A percentile compares a stretch with the other conserved stretches of the same genome.
Conservation (phyloP, 2,113 vertebrate genomes). For the Poicephalus meyeri region DNA sequence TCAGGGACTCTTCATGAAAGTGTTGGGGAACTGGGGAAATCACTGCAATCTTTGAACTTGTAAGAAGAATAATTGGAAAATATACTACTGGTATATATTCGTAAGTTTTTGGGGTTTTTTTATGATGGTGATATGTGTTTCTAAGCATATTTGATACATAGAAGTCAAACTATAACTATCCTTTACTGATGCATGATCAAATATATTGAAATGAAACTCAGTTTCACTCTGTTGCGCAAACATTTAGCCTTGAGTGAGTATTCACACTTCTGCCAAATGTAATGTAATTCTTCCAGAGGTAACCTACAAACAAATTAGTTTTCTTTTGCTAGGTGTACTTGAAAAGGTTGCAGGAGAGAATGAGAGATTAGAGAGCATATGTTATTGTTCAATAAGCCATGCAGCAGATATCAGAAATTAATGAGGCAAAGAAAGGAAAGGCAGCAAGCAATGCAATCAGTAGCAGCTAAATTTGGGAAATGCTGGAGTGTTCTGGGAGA, state of each 20-base stretch:
- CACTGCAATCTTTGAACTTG: not conserved
- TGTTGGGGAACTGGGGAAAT: not conserved
- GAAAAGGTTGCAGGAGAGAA: not conserved
- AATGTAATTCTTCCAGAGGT: not conserved
- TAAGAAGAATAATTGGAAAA: not conserved
- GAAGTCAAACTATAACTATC: not conserved
- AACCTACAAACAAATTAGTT: slow-evolving; percentile 6
- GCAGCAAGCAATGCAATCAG: not conserved
- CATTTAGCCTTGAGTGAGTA: not conserved
- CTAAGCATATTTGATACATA: not conserved
- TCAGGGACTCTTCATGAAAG: not conserved
- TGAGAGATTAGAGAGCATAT: slow-evolving; percentile 16
- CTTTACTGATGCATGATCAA: not conserved
- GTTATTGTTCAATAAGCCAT: slow-evolving; percentile 24
- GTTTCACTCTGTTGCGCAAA: not conserved
- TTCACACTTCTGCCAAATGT: not conserved
- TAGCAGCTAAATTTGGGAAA: not conserved
- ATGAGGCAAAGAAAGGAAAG: slow-evolving; percentile 31
- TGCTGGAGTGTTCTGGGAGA: not conserved
- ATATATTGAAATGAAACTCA: not conserved
- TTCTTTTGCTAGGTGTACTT: not conserved
- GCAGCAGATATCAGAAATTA: slow-evolving; percentile 22
- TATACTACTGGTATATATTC: not conserved
- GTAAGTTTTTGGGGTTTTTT: not conserved
- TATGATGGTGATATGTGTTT: not conserved